Evolutionary conservation across 2,113 vertebrate genomes (phyloP), one percentile per base, ranked within the genome.

Genomic region (Miniopterus natalensis): DNA sequence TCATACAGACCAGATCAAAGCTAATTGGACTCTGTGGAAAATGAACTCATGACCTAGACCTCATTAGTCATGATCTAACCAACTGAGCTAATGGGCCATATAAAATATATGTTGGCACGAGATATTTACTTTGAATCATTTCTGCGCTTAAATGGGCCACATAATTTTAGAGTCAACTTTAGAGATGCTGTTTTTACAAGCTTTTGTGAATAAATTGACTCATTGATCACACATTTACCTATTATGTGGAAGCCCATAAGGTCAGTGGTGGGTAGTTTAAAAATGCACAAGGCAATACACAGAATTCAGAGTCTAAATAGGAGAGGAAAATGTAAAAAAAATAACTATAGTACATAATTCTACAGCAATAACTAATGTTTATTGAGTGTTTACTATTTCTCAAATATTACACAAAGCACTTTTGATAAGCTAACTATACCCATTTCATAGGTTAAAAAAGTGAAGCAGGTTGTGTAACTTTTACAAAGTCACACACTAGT

Each of bases 61-160:
- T 97, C 89, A 95, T 90, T 93, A 96, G 73, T 75, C 51, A 91
- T 75, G 51, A 90, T 91, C 77, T 88, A 78, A 87, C 68, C 63
- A 92, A 87, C 68, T 80, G 66, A 90, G 42, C 51, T 83, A 79
- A 53, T 47, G 23, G 42, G 40, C 53, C 66, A 93, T 0, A 89
- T 57, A 66, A 97, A 94, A 92, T 63, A 80, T 11, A 65, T 23
- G 53, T 8, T 80, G 70, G 55, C n/a, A 49, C 11, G 70, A 77
- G 79, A 71, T 71, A 88, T 53, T 95, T 91, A 93, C 55, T 84
- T 84, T 75, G 65, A 68, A 92, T 95, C 79, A 84, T 42, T 88
- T 84, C 57, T 75, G 29, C 1, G 92, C 53, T 83, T 96, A 87
- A 70, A 89, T 9, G 1, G 8, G 27, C 51, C n/a, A 42, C 87